Base-by-base conservation (phyloP, 2,888 invertebrate genomes). In the Malthinus seriepunctatus region DNA sequence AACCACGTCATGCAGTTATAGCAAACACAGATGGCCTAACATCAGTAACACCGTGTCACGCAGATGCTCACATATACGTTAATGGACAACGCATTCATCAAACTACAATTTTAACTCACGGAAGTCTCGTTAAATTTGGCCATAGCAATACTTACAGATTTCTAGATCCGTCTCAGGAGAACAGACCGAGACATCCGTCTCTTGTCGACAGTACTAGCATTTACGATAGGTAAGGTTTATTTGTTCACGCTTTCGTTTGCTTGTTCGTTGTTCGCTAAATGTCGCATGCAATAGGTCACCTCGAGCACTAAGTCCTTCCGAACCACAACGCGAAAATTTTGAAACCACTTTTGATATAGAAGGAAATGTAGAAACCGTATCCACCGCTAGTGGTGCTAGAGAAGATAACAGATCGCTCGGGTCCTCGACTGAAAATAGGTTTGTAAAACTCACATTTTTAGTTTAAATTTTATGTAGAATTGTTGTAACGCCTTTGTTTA, bases 1-100 rank as follows among this genome's bases (percentile, higher is more conserved):
- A 93, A 81, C 89, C 97, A 8, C 86, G 95, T 52, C 98, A 98
- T 79, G 97, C 97, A 80, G 93, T 97, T 70, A 90, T 98, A 68
- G 93, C 96, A 51, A 88, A 88, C 74, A 88, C 93, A 56, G 91
- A 93, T 65, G 95, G 95, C 49, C 91, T 97, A 60, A 96, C 95
- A 67, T 91, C 92, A 2, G 88, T 97, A 39, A 97, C 97, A 31
- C 97, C 98, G 7, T 88, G 94, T 71, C 93, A 93, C 73, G 84
- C 93, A 23, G 95, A 96, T 78, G 95, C 97, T 8, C 91, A 95
- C 75, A 95, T 95, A 32, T 95, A 93, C 78, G 93, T 98, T 66
- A 96, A 98, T 79, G 93, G 93, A 46, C 92, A 94, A 73, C 86
- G 94, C 67, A 91, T 96, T 72, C 88, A 89, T 74, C 96, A 97